Conservation (phyloP, 2,797 vertebrate genomes). For the Pelobates cultripes region DNA sequence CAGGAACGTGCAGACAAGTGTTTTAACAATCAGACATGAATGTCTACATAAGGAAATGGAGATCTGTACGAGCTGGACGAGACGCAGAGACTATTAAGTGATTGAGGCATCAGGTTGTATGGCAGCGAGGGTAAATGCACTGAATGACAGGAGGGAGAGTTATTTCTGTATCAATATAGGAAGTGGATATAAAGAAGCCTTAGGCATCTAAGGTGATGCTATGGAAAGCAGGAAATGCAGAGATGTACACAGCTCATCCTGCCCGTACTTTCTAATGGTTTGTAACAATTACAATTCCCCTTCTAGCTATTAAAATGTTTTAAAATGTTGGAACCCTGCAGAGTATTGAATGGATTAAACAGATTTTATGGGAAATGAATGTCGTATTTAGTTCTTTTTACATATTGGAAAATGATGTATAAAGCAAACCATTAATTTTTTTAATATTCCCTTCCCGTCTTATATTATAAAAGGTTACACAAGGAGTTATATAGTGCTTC, state of each 20-base stretch:
- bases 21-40: slow-evolving; percentile 4
- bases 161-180: slow-evolving; percentile 44
- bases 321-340: too few relatives aligned
- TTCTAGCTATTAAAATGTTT: slow-evolving; percentile 34
- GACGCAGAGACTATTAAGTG: slow-evolving; percentile 20
- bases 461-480: too few relatives aligned
- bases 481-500: too few relatives aligned
- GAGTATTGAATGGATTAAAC: not conserved
- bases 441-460: too few relatives aligned
- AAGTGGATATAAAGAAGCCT: slow-evolving; percentile 38
- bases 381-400: too few relatives aligned
- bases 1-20: not conserved
- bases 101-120: not conserved
- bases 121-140: not conserved
- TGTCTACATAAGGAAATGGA: not conserved
- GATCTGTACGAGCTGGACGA: not conserved
- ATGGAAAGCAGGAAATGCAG: slow-evolving; percentile 45
- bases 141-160: slow-evolving; percentile 2
- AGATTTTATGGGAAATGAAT: not conserved
- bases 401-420: not conserved
- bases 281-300: slow-evolving; percentile 42
- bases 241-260: slow-evolving; percentile 12
- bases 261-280: slow-evolving; percentile 44
- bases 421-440: too few relatives aligned
- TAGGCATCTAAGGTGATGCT: slow-evolving; percentile 47